Conservation (phyloP, 2,888 invertebrate genomes). For the Phortica okadai region DNA sequence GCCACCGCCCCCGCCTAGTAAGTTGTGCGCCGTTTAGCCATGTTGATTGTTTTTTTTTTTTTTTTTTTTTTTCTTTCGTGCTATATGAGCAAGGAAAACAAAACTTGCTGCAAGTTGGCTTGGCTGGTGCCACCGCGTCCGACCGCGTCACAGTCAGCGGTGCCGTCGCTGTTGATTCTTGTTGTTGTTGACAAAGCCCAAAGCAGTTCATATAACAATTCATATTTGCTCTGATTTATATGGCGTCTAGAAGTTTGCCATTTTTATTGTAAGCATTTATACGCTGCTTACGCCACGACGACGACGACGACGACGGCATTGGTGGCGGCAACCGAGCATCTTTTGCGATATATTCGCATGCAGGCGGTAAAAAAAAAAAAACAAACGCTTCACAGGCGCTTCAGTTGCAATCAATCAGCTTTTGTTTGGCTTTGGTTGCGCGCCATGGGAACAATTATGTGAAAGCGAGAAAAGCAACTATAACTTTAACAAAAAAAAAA, state of each 20-base stretch:
- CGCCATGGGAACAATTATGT: slow-evolving; percentile 18
- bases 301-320: slow-evolving; percentile 22
- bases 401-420: slow-evolving; percentile 62
- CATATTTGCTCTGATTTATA: slow-evolving; percentile 70
- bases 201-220: slow-evolving; percentile 56
- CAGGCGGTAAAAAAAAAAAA: not conserved
- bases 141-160: not conserved
- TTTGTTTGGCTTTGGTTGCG: slow-evolving; percentile 11
- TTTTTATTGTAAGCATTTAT: slow-evolving; percentile 59
- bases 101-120: not conserved
- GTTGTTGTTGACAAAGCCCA: slow-evolving; percentile 39
- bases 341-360: not conserved
- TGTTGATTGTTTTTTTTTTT: too few species aligned
- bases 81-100: slow-evolving; percentile 4
- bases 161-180: not conserved
- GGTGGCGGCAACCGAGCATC: slow-evolving; percentile 21
- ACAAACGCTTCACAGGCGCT: slow-evolving; percentile 36
- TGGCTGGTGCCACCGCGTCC: not conserved
- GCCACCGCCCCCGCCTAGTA: too few species aligned
- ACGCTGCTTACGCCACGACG: not conserved
- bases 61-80: not conserved
- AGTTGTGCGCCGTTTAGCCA: too few species aligned
- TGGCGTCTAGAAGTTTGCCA: slow-evolving; percentile 70
- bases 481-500: not conserved
- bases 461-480: slow-evolving; percentile 35